A percentile compares a stretch with the other conserved stretches of the same genome.
These are phyloP conservation scores for Nasonia vitripennis DNA, from an alignment of 1,140 invertebrate genomes.

Conservation along the genomic window DNA sequence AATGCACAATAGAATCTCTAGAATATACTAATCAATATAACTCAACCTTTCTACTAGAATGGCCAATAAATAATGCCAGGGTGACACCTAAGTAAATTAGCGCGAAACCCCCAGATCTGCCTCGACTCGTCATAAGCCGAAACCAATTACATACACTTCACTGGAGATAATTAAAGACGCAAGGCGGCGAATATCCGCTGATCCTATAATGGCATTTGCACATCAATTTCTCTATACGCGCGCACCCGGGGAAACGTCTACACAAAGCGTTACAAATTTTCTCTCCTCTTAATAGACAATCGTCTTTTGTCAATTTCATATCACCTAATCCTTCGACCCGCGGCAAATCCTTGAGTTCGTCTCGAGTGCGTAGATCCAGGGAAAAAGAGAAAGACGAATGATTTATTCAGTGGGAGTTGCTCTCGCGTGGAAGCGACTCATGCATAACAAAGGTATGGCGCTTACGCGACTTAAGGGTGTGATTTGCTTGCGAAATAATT, in stretches of 20 bases:
- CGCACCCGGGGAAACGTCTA: neutral
- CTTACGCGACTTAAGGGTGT: slow-evolving; percentile 31
- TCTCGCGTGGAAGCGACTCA: neutral
- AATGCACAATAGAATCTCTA: no score
- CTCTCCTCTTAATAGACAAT: slow-evolving; percentile 35
- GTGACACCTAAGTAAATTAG: no score
- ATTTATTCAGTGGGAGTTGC: slow-evolving; percentile 42
- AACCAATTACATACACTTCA: slow-evolving; percentile 35
- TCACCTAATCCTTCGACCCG: slow-evolving; percentile 36
- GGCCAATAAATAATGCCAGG: slow-evolving; percentile 18
- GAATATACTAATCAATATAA: no score
- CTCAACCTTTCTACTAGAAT: slow-evolving; percentile 8
- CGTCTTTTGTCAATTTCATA: slow-evolving; percentile 52
- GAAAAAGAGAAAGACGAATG: slow-evolving; percentile 27
- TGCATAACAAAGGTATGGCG: slow-evolving; percentile 25
- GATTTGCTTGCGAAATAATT: slow-evolving; percentile 48
- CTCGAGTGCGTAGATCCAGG: neutral
- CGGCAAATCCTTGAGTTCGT: neutral
- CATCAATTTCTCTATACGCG: slow-evolving; percentile 46
- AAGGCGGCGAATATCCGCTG: neutral
- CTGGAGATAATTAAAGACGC: slow-evolving; percentile 50
- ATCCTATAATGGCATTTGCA: slow-evolving; percentile 41
- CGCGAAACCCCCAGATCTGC: no score
- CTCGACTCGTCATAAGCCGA: neutral
- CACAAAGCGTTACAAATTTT: slow-evolving; percentile 47